A percentile compares a stretch with the other conserved stretches of the same genome.
phyloP scores from a whole-genome alignment of 2,888 invertebrate genomes.

The Atethmia centrago region DNA sequence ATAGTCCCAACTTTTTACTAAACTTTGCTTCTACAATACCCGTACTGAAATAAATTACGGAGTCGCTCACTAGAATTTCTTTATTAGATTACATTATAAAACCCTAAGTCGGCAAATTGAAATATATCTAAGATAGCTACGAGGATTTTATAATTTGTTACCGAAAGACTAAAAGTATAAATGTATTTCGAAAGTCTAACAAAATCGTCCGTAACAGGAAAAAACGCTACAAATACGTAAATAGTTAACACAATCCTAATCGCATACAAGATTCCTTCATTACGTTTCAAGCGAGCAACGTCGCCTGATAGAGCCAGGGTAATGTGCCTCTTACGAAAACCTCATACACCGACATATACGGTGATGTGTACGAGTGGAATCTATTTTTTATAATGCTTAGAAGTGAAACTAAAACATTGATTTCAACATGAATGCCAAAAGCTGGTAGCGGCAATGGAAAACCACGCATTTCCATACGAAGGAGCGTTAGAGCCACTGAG shows the following conservation, averaged over 20 bases:
- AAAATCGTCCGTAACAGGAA: slow-evolving; percentile 42
- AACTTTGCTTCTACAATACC: slow-evolving; percentile 61
- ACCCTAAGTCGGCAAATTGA: slow-evolving; percentile 43
- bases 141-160: slow-evolving; percentile 9
- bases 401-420: slow-evolving; percentile 58
- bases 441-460: slow-evolving; percentile 47
- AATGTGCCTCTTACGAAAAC: slow-evolving; percentile 32
- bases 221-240: slow-evolving; percentile 54
- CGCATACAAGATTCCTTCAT: slow-evolving; percentile 71
- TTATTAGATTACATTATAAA: slow-evolving; percentile 60
- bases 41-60: slow-evolving; percentile 57
- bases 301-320: slow-evolving; percentile 1
- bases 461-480: slow-evolving; percentile 64
- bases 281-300: slow-evolving; percentile 45
- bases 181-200: neutral
- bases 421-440: slow-evolving; percentile 52
- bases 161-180: neutral
- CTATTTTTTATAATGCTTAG: slow-evolving; percentile 44
- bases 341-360: neutral
- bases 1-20: slow-evolving; percentile 69
- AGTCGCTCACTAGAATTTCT: slow-evolving; percentile 56
- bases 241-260: slow-evolving; percentile 71
- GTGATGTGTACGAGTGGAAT: slow-evolving; percentile 14
- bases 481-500: slow-evolving; percentile 54
- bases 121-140: slow-evolving; percentile 27